Percentiles rank a stretch among this genome's conserved stretches.
Evolutionary conservation across 2,888 invertebrate species (phyloP).

Genomic region (Fabriciana adippe): DNA sequence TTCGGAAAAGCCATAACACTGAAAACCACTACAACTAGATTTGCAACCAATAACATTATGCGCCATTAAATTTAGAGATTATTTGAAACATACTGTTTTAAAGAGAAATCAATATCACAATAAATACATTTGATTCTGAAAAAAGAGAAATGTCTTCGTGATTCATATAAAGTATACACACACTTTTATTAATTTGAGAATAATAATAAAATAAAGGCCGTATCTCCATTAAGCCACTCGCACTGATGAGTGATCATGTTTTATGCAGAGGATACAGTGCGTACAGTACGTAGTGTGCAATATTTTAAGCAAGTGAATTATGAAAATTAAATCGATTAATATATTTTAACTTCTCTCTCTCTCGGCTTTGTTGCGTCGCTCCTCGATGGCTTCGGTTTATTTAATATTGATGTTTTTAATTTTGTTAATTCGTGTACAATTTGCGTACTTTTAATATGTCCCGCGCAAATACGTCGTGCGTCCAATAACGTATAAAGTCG

Average conservation of each 20-base stretch:
- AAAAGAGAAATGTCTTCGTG: not conserved
- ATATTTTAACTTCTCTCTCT: conserved; percentile 2
- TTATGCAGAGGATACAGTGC: not conserved
- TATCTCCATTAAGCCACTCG: not conserved
- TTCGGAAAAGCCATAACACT: not conserved
- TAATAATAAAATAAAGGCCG: conserved; percentile 1
- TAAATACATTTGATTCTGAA: not conserved
- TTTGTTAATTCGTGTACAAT: not conserved
- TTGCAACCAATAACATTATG: conserved; percentile 10
- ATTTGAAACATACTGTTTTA: not conserved
- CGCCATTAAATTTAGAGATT: conserved; percentile 1
- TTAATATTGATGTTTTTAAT: conserved; percentile 11
- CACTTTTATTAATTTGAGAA: not conserved
- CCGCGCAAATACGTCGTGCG: not conserved
- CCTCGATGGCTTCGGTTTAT: not conserved
- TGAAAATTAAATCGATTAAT: conserved; percentile 10
- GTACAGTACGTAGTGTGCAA: not conserved
- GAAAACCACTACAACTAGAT: conserved; percentile 2
- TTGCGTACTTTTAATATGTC: conserved; percentile 7
- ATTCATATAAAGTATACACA: not conserved
- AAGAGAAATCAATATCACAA: conserved; percentile 3
- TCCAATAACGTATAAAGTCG: conserved; percentile 4
- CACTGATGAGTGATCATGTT: conserved; percentile 2
- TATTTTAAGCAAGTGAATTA: conserved; percentile 5
- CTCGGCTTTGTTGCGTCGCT: not conserved